These are phyloP conservation scores for Galbula dea DNA, from an alignment of 2,113 vertebrate genomes.

Conservation along the genomic window DNA sequence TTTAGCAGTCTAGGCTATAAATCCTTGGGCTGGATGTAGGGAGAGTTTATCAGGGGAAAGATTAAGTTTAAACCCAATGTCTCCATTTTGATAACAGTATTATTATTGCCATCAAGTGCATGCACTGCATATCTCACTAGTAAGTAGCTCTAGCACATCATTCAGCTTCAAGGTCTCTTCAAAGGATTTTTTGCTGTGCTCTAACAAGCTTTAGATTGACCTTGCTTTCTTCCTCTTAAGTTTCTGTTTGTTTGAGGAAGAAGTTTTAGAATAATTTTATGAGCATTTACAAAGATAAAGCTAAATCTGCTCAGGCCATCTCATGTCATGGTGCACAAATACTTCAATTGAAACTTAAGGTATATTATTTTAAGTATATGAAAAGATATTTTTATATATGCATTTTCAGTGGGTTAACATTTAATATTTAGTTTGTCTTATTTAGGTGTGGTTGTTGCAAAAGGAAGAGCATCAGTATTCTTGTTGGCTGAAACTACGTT, in stretches of 20 bases:
- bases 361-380: neutral
- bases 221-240: neutral
- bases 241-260: neutral
- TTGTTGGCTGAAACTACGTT: neutral
- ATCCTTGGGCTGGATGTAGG: neutral
- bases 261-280: neutral
- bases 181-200: neutral
- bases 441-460: neutral
- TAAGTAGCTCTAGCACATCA: conserved; percentile 2
- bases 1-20: neutral
- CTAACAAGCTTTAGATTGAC: conserved; percentile 5
- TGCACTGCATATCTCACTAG: neutral
- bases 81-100: conserved; percentile 26
- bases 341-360: neutral
- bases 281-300: neutral
- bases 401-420: neutral
- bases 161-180: conserved; percentile 12
- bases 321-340: neutral
- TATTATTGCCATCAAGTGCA: conserved; percentile 10
- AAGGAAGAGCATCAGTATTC: neutral
- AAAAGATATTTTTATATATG: no score
- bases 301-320: neutral
- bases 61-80: conserved; percentile 24
- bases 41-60: conserved; percentile 45
- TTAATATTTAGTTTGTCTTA: neutral